Evolutionary conservation across 2,797 vertebrate species (phyloP), one percentile per base, ranked within the genome.

Genomic region (Pangasius djambal): DNA sequence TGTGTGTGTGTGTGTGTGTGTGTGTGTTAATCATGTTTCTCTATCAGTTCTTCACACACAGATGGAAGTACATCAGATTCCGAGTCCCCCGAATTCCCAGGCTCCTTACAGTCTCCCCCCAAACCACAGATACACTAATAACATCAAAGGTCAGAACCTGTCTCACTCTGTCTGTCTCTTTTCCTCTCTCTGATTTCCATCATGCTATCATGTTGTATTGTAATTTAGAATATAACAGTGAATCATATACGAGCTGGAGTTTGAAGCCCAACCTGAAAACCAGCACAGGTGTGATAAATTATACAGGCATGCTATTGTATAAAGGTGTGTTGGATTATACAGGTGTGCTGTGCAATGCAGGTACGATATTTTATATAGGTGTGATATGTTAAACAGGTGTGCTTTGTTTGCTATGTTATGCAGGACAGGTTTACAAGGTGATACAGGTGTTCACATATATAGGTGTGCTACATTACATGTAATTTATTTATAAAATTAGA

Each of bases 61-160:
- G 86, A 87, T 87, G 86, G 86, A 87, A 44, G 59, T 16, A 78
- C 16, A 15, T 31, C 74, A 87, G 59, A 87, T 78, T 78, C 86
- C 40, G 1, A n/a, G 18, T 13, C 0, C 74, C 4, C 86, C 59
- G 0, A 65, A 48, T 34, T 40, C 74, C 50, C 86, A 87, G 57
- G 85, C 85, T 25, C 85, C 85, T 0, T 86, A 78, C 57, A 78
- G 8, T 78, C 72, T 77, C 2, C 74, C 86, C 25, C 86, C 86
- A 0, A 87, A 34, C 59, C 65, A 37, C 22, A 40, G 3, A 28
- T 48, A 86, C 22, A 57, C 40, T 28, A 69, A 48, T 18, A 79
- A 87, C 63, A 70, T 83, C 13, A 88, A 28, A 83, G 77, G 86
- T 87, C 16, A 78, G 86, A 87, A 87, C 3, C 16, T 34, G 3